These are phyloP conservation scores for Oophaga pumilio DNA, from an alignment of 2,113 vertebrate genomes.

Conservation along the genomic window DNA sequence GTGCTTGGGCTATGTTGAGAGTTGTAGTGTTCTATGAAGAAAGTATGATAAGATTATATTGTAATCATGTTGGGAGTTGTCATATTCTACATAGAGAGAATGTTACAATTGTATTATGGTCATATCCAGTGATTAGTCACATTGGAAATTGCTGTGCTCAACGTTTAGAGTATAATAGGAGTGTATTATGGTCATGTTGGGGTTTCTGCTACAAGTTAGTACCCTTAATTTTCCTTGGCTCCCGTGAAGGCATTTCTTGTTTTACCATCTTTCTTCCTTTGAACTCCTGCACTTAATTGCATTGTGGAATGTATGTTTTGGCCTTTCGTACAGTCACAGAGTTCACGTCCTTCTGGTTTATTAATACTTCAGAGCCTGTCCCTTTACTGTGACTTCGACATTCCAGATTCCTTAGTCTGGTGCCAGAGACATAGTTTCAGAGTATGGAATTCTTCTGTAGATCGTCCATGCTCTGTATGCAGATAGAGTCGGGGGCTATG, in stretches of 20 bases:
- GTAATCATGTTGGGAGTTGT: not conserved
- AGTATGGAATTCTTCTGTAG: not conserved
- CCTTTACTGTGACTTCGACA: not conserved
- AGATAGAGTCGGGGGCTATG: too few species aligned
- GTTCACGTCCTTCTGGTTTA: not conserved
- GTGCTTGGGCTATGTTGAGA: not conserved
- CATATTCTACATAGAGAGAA: too few species aligned
- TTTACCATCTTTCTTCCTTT: not conserved
- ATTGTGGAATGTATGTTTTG: not conserved
- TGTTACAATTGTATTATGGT: not conserved
- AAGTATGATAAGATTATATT: not conserved
- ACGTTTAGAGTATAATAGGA: not conserved
- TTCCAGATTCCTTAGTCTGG: not conserved
- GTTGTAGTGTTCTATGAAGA: not conserved
- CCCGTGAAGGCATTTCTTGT: not conserved
- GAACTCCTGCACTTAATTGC: not conserved
- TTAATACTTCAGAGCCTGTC: not conserved
- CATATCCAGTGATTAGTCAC: not conserved
- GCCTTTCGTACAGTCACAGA: not conserved
- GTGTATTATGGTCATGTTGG: not conserved
- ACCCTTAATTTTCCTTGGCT: not conserved
- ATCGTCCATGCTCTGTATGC: not conserved
- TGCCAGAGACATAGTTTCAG: not conserved
- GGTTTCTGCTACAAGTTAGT: not conserved
- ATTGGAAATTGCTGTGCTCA: not conserved